Conservation (phyloP, 2,888 invertebrate genomes). For the Meiosimyza platycephala region DNA sequence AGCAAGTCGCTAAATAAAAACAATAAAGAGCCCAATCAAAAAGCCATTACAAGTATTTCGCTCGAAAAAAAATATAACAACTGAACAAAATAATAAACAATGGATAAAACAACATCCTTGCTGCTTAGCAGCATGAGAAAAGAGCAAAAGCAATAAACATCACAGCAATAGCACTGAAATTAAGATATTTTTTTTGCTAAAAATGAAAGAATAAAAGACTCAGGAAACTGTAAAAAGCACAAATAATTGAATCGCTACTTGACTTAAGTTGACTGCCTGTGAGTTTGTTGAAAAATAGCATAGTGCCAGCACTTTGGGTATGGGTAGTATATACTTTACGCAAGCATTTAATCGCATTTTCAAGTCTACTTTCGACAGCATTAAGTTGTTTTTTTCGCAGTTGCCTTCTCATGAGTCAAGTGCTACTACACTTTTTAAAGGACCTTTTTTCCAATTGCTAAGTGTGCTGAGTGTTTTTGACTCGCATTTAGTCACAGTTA, state of each 20-base stretch:
- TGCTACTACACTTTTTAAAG: background rate
- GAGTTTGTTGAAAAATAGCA: background rate
- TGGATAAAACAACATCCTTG: constrained; percentile 17
- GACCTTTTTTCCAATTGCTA: background rate
- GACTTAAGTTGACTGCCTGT: constrained; percentile 12
- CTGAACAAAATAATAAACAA: constrained; percentile 22
- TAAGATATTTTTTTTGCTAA: background rate
- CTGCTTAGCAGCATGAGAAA: background rate
- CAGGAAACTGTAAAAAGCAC: constrained; percentile 47
- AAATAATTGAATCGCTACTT: constrained; percentile 47
- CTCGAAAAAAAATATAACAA: constrained; percentile 62
- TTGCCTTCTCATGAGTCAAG: background rate
- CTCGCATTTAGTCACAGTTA: constrained; percentile 31
- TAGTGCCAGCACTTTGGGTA: background rate
- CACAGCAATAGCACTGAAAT: background rate
- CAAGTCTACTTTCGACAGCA: constrained; percentile 20
- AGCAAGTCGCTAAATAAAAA: constrained; percentile 39
- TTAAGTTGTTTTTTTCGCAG: background rate
- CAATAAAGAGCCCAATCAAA: constrained; percentile 60
- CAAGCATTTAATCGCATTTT: constrained; percentile 28
- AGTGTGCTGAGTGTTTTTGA: constrained; percentile 16
- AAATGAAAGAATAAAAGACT: no score
- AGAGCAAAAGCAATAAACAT: background rate
- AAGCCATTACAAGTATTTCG: constrained; percentile 66
- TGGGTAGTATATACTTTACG: background rate